These are phyloP conservation scores for Coracopsis vasa DNA, from an alignment of 2,113 vertebrate genomes.

Conservation along the genomic window DNA sequence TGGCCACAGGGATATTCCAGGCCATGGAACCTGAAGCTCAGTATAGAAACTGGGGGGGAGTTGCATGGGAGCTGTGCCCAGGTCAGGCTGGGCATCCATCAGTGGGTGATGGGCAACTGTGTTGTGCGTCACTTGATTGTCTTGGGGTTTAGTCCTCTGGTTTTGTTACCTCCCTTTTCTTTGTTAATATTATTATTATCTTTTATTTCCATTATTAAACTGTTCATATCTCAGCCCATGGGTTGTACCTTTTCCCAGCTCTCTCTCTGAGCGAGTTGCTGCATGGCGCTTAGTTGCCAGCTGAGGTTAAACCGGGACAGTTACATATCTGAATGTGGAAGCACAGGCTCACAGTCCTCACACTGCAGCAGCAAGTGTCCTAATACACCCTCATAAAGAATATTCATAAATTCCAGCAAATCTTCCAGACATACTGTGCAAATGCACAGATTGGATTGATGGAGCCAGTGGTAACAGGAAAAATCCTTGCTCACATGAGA, in stretches of 20 bases:
- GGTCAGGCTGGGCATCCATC: neutral
- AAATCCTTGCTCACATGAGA: neutral
- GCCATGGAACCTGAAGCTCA: neutral
- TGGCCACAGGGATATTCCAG: neutral
- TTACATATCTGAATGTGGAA: neutral
- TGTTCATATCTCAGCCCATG: neutral
- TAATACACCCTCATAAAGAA: neutral
- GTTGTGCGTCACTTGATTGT: neutral
- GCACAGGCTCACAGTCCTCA: neutral
- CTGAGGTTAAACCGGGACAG: neutral
- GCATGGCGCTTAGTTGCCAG: neutral
- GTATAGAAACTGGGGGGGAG: neutral
- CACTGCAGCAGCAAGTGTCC: neutral
- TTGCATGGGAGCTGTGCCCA: neutral
- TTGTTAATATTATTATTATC: neutral
- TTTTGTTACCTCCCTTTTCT: neutral
- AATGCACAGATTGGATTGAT: neutral
- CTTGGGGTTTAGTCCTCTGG: neutral
- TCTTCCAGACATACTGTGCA: neutral
- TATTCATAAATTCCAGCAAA: fast-evolving
- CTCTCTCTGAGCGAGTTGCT: neutral
- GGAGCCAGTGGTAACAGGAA: neutral
- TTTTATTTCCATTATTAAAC: neutral
- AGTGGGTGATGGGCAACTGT: neutral
- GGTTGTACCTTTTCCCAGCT: neutral